These are phyloP conservation scores for Melinaea menophilus DNA, from an alignment of 2,888 invertebrate genomes.

Conservation along the genomic window DNA sequence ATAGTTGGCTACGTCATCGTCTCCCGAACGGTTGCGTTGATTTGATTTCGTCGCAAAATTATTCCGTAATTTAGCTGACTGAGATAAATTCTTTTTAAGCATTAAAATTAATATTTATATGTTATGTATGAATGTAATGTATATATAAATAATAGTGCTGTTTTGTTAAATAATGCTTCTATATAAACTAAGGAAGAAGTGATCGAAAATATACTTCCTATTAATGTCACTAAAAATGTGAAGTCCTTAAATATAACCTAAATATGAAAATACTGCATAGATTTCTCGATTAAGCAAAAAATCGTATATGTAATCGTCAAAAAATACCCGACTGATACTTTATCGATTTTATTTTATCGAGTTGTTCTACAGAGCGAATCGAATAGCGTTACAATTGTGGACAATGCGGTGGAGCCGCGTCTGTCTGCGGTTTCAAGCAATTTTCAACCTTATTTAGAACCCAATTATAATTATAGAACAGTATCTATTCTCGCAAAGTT, in stretches of 20 bases:
- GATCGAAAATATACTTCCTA: too few species aligned
- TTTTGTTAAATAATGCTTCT: too few species aligned
- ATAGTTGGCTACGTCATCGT: slow-evolving; percentile 42
- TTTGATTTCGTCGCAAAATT: slow-evolving; percentile 46
- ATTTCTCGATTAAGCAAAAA: too few species aligned
- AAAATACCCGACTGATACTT: slow-evolving; percentile 12
- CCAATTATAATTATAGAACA: slow-evolving; percentile 30
- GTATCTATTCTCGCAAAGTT: slow-evolving; percentile 6
- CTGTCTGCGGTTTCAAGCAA: slow-evolving; percentile 43
- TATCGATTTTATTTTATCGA: slow-evolving; percentile 51
- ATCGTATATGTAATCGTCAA: too few species aligned
- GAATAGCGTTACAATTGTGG: slow-evolving; percentile 51
- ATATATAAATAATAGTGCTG: too few species aligned
- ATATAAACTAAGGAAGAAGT: too few species aligned
- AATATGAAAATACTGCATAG: too few species aligned
- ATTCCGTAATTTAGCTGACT: slow-evolving; percentile 23
- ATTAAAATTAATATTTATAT: background rate
- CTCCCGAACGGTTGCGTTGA: slow-evolving; percentile 30
- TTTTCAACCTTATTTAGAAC: slow-evolving; percentile 37
- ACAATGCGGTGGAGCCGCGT: slow-evolving; percentile 43
- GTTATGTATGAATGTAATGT: background rate
- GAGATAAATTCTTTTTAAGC: slow-evolving; percentile 9
- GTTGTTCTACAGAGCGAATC: slow-evolving; percentile 36
- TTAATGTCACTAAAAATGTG: too few species aligned
- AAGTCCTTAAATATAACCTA: too few species aligned